Base-by-base conservation (phyloP, 2,113 vertebrate species). In the Anseranas semipalmata region DNA sequence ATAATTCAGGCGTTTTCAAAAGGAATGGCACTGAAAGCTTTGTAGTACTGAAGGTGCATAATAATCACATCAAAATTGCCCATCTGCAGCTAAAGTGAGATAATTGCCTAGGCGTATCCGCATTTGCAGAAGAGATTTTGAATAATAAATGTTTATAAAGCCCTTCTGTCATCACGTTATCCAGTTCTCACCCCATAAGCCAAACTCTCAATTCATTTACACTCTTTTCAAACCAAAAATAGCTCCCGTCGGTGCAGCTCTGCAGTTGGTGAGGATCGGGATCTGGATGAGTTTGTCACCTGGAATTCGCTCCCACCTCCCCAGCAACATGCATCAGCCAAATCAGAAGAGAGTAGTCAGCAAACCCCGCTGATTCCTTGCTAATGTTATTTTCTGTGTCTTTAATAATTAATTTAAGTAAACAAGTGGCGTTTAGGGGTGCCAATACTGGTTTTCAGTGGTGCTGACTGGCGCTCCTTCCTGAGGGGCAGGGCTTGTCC, bases 61-160 rank as follows among this genome's bases (percentile, higher is more conserved):
- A 94, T 96, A 96, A 97, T 94, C 83, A 39, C 95, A 93, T 92
- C 92, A 92, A 72, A 97, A 97, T 97, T 93, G 90, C 95, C 95
- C 96, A 96, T 96, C 96, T 97, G 96, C 62, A 37, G 83, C 94
- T 93, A 95, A 95, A 96, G 95, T 91, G 85, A 96, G 95, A 93
- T 96, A 96, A 97, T 97, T 96, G 93, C 93, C 74, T 82, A 85
- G 94, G 95, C 94, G 7, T 96, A 70, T 93, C 94, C 28, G 28
- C 60, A 2, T 96, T 94, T 94, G 86, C 90, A 92, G 95, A 95
- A 92, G 84, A 95, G 92, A 87, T 92, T 95, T 95, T 96, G 96
- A 96, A 96, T 97, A 96, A 96, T 96, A 95, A 96, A 94, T 89
- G 84, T 97, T 97, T 97, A 76, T 96, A 87, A 96, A 96, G 71